Evolutionary conservation across 2,113 vertebrate species (phyloP), one percentile per base, ranked within the genome.

Genomic region (Pygoscelis antarcticus): DNA sequence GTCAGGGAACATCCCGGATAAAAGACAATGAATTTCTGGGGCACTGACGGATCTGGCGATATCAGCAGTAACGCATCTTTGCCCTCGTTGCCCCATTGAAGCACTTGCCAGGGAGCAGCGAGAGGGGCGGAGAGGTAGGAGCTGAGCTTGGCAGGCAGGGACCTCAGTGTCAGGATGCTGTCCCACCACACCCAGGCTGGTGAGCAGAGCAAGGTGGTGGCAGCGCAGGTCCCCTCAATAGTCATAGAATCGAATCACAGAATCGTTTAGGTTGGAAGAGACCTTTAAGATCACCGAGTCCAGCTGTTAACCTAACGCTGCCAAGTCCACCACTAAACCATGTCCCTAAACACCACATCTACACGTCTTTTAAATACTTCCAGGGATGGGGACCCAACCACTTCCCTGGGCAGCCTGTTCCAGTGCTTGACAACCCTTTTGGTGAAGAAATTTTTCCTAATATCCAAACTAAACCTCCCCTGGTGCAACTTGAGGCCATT

Each of bases 121-220:
- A 20, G 46, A 40, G 30, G 46, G 49, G 21, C 69, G 44, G 30
- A 0, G 11, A 49, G 40, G 0, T 0, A 29, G 68, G 27, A 30
- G 14, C 51, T 18, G 64, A 72, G 54, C 0, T 0, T 4, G 55
- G 36, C 4, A 11, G 47, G 47, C 80, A 66, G 46, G 40, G 32
- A 29, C 5, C 18, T 40, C 0, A 0, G 46, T 16, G 82, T 8
- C 69, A 61, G 64, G 64, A 47, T 0, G 1, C 11, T 1, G 5
- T 84, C 38, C 44, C 55, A 17, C 7, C 0, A 9, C 52, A 26
- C 5, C 34, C 18, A 12, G 58, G 66, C 60, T 70, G 82, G 51
- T 46, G 52, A 51, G 55, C 70, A 76, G 34, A 66, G 66, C n/a
- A 3, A 47, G 38, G 1, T 13, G 71, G 25, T 38, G 75, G 17